Evolutionary conservation across 2,113 vertebrate genomes (phyloP).

Genomic region (Anolis sagrei): DNA sequence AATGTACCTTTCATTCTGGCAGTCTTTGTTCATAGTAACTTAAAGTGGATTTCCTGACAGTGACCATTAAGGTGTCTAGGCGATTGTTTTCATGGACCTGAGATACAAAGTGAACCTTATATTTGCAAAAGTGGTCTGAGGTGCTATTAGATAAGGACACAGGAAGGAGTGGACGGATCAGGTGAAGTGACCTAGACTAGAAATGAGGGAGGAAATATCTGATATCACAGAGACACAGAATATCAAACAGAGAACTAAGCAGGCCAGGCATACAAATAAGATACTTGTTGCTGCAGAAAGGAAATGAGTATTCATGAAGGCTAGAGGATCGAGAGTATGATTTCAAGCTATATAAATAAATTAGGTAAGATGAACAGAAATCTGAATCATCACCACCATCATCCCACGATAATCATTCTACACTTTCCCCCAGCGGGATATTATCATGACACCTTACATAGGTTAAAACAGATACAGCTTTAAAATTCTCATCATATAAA

Average conservation of each 20-base stretch:
- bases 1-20: conserved; percentile 63
- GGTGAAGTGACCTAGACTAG: conserved; percentile 44
- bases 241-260: conserved; percentile 1
- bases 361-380: conserved; percentile 11
- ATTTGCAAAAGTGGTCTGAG: conserved; percentile 59
- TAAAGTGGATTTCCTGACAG: conserved; percentile 69
- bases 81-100: conserved; percentile 56
- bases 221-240: conserved; percentile 57
- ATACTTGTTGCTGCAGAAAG: conserved; percentile 36
- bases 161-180: conserved; percentile 38
- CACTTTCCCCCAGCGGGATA: no score
- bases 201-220: conserved; percentile 45
- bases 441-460: no score
- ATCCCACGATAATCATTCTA: no score
- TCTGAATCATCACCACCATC: no score
- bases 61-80: conserved; percentile 35
- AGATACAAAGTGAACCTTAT: conserved; percentile 39
- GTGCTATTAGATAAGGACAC: conserved; percentile 56
- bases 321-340: conserved; percentile 37
- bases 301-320: conserved; percentile 45
- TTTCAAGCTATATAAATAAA: conserved; percentile 22
- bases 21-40: conserved; percentile 62
- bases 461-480: no score
- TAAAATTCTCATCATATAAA: no score
- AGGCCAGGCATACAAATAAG: conserved; percentile 42